Conservation (phyloP, 2,888 invertebrate genomes). For the Lasioglossum morio region DNA sequence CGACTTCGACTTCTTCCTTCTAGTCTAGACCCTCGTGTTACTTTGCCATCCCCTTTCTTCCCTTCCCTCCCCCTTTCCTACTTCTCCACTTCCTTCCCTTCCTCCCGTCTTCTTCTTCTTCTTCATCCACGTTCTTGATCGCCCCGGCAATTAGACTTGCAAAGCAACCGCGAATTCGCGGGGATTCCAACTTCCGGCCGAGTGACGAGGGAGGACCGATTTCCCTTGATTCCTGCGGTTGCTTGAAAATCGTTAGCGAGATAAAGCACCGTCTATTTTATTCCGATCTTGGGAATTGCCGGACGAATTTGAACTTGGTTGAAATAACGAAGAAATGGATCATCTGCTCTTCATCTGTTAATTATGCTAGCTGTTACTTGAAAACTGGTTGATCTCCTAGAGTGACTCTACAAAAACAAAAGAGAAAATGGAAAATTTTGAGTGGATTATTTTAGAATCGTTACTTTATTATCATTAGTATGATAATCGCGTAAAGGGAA, state of each 20-base stretch:
- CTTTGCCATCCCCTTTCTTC: not conserved
- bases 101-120: not conserved
- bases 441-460: too few relatives aligned
- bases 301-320: not conserved
- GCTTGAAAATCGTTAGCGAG: not conserved
- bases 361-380: not conserved
- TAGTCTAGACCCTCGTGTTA: slow-evolving; percentile 16
- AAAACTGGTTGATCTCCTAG: not conserved
- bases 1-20: slow-evolving; percentile 31
- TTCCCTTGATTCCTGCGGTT: not conserved
- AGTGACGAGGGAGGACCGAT: slow-evolving; percentile 8
- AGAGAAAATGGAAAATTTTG: not conserved
- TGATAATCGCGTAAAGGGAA: not conserved
- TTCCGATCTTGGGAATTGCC: not conserved
- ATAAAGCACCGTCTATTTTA: not conserved
- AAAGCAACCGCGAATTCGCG: slow-evolving; percentile 73
- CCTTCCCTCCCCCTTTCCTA: not conserved
- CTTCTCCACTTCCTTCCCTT: not conserved
- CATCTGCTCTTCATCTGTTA: not conserved
- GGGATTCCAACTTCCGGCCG: slow-evolving; percentile 32
- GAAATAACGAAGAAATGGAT: not conserved
- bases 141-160: slow-evolving; percentile 80
- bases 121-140: slow-evolving; percentile 60
- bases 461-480: not conserved
- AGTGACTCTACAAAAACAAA: not conserved